Percentiles rank a stretch among this genome's conserved stretches.
These are phyloP conservation scores for Gopherus flavomarginatus DNA, from an alignment of 2,113 vertebrate species.

Conservation along the genomic window DNA sequence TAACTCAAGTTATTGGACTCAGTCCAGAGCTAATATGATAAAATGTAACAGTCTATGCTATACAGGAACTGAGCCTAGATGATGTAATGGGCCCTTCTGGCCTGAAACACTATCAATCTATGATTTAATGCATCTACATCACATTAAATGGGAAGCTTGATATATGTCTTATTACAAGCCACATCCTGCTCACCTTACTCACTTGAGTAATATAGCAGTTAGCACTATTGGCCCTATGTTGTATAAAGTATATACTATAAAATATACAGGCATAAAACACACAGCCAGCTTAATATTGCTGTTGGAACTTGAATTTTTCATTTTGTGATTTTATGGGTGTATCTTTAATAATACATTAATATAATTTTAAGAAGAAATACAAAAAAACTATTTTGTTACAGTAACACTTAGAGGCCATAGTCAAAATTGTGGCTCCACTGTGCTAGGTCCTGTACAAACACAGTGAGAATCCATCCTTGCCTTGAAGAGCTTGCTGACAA, in stretches of 20 bases:
- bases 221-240: background rate
- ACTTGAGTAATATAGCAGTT: background rate
- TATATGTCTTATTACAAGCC: background rate
- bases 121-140: background rate
- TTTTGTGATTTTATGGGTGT: too few species aligned
- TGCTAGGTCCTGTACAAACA: background rate
- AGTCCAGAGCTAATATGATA: background rate
- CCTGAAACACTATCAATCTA: background rate
- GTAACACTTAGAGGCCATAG: background rate
- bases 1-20: background rate
- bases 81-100: background rate
- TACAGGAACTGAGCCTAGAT: background rate
- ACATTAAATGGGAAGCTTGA: rapidly evolving
- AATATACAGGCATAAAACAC: rapidly evolving
- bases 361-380: background rate
- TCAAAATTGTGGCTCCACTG: background rate
- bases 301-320: too few species aligned
- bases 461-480: background rate
- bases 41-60: background rate
- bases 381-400: background rate
- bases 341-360: too few species aligned
- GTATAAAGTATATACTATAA: background rate
- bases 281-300: too few species aligned
- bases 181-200: background rate
- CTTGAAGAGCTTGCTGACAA: background rate